Evolutionary conservation across 2,888 invertebrate genomes (phyloP), one percentile per base, ranked within the genome.

Genomic region (Ormyrus labotus): DNA sequence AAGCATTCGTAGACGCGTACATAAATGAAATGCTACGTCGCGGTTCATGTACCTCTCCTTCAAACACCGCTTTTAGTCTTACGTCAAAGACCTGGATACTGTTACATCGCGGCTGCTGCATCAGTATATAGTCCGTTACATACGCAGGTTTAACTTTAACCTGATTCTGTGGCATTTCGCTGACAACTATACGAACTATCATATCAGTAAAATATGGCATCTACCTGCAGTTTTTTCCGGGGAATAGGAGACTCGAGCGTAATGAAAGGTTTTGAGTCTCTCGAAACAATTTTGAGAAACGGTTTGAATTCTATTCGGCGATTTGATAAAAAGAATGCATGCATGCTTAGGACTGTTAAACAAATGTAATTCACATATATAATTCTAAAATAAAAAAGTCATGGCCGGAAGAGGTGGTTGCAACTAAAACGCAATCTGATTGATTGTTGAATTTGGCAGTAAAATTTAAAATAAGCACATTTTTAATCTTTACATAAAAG

Each of bases 101-200:
- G 85, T 84, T 86, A 85, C 84, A 84, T 72, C 63, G 63, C 10
- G 10, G 19, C 80, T 79, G 83, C 81, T 83, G 80, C 73, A 34
- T 34, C 34, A 34, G 34, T 34, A 19, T 19, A 19, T 19, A 74
- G 73, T 78, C 83, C 76, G 84, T 85, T 85, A 84, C 84, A 84
- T 45, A 67, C 73, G 68, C 73, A 83, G 53, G 64, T 67, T 84
- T 83, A 83, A 87, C 87, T 87, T 87, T 87, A 85, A 87, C 87
- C 86, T 82, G 83, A 81, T 85, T 87, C 85, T 81, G 78, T 83
- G 82, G 47, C 48, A 68, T 55, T 72, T 72, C 11, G 64, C 51
- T 67, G 13, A 74, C 65, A 74, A 58, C 65, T 57, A 6, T 67
- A 60, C 53, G 57, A 74, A 19, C 45, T 58, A n/a, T 61, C 60